Base-by-base conservation (phyloP, 2,888 invertebrate species). In the Rosalia funebris region DNA sequence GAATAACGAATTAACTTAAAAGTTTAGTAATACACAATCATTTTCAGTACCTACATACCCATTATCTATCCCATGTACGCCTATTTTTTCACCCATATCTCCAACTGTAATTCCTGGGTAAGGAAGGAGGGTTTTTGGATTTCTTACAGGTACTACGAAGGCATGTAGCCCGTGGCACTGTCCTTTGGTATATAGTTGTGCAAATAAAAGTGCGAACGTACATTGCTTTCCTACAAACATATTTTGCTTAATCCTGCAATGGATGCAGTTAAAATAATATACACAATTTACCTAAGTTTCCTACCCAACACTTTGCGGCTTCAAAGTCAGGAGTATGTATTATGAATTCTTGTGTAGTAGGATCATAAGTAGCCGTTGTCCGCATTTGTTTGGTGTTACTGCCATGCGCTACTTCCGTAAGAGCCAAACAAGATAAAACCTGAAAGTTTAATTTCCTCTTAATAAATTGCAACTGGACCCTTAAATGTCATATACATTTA, bases 281-380 rank as follows among this genome's bases (percentile, higher is more conserved):
- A 16, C 15, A 32, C 16, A 45, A 31, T 46, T 65, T 67, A 66
- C 73, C 93, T 83, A 94, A 85, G 83, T 95, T 96, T 72, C 98
- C 98, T 74, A 91, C 89, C 97, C 97, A 98, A 82, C 95, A 95
- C 85, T 98, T 98, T 53, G 95, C 94, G 5, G 97, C 94, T 82
- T 96, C 92, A 83, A 96, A 93, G 82, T 95, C 93, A 0, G 98
- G 96, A 0, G 96, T 93, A 79, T 96, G 88, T 9, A 98, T 85
- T 56, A 96, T 84, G 82, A 96, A 97, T 81, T 91, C 89, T 82
- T 90, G 85, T 11, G 88, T 87, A 31, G 82, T 79, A 0, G 89
- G 85, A 80, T 96, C 93, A 82, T 92, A 98, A 0, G 89, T 92
- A 2, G 97, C 96, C 4, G 90, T 92, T 0, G 97, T 97, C 72